phyloP scores from a whole-genome alignment of 1,140 invertebrate species.

The Musca vetustissima region DNA sequence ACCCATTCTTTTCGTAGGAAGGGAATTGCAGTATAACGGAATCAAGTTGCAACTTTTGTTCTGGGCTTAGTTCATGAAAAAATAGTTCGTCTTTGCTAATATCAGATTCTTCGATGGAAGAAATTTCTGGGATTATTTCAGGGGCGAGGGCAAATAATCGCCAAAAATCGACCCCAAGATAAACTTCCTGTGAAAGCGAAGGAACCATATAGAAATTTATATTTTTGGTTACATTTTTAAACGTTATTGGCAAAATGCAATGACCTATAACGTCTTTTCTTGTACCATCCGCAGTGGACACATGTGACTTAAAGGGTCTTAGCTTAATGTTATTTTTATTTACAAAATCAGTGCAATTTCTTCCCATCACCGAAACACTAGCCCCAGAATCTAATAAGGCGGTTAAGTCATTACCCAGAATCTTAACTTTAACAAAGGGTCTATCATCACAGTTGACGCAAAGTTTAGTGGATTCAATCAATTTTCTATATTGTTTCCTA shows the following conservation, averaged over 20 bases:
- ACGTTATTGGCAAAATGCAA: neutral
- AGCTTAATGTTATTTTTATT: neutral
- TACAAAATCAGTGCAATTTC: neutral
- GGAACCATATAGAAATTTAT: constrained; percentile 1
- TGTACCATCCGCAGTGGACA: neutral
- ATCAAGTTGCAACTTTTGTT: neutral
- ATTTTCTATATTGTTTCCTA: neutral
- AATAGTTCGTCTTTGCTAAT: neutral
- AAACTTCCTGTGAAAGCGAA: neutral
- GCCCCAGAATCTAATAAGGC: neutral
- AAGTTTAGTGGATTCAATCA: neutral
- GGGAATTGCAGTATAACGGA: neutral
- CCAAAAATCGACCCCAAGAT: neutral
- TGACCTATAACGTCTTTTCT: neutral
- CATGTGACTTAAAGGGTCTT: neutral
- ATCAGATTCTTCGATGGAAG: neutral
- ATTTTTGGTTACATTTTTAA: neutral
- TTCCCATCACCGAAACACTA: neutral
- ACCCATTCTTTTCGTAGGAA: neutral
- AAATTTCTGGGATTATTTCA: neutral
- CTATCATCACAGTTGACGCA: neutral
- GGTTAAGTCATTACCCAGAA: neutral
- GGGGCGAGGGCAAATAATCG: neutral
- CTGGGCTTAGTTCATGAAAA: neutral
- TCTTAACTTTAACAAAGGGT: neutral